These are phyloP conservation scores for Amyelois transitella DNA, from an alignment of 1,140 invertebrate genomes.

Conservation along the genomic window DNA sequence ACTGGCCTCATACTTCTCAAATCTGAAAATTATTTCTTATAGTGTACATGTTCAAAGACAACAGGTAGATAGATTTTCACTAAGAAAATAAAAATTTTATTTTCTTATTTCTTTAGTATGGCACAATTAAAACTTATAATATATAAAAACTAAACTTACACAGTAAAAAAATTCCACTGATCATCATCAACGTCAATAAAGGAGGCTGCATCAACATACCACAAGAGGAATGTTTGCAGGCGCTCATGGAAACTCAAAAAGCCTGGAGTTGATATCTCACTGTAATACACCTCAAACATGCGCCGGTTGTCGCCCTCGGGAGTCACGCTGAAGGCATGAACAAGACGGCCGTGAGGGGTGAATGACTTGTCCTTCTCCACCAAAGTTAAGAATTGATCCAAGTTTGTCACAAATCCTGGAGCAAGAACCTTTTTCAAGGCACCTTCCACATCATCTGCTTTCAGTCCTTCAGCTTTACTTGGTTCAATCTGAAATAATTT, in stretches of 20 bases:
- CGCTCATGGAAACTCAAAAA: conserved; percentile 88
- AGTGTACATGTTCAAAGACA: too few relatives aligned
- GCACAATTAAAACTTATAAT: too few relatives aligned
- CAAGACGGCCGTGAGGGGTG: conserved; percentile 80
- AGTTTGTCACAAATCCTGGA: conserved; percentile 78
- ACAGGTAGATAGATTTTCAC: background rate
- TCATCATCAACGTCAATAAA: conserved; percentile 95
- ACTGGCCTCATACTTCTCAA: conserved; percentile 84
- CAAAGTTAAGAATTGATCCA: conserved; percentile 81
- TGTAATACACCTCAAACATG: conserved; percentile 88
- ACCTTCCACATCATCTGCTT: conserved; percentile 88
- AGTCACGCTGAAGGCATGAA: conserved; percentile 76
- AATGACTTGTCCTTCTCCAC: conserved; percentile 83
- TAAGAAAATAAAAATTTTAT: too few relatives aligned
- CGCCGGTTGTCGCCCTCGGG: conserved; percentile 70
- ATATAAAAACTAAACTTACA: conserved; percentile 80
- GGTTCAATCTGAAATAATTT: conserved; percentile 57
- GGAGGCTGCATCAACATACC: conserved; percentile 95
- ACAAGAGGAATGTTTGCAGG: conserved; percentile 94
- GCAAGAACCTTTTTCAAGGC: conserved; percentile 79
- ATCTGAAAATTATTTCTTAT: conserved; percentile 73
- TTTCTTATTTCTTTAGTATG: too few relatives aligned
- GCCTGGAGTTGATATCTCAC: conserved; percentile 79
- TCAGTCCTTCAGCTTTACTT: conserved; percentile 72
- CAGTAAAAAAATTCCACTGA: conserved; percentile 92